Evolutionary conservation across 2,797 vertebrate species (phyloP), one percentile per base, ranked within the genome.

Genomic region (Fringilla coelebs): DNA sequence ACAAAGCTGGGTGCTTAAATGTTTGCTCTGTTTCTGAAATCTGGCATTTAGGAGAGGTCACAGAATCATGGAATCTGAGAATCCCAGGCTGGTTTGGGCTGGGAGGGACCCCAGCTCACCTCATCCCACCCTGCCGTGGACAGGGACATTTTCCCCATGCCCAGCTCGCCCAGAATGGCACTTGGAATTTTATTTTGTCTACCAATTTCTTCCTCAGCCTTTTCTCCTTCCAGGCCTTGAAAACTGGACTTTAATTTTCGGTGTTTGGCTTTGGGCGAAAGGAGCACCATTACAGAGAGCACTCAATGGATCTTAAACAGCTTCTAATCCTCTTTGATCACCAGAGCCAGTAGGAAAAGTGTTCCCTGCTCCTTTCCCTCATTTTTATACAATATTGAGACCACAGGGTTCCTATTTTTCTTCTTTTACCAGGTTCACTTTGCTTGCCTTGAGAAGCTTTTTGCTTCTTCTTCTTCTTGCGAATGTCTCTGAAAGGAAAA

Each of bases 1-100:
- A 34, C n/a, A 25, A 28, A 68, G 57, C 55, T 41, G 75, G 55
- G 48, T 22, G 7, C 26, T 9, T 11, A 31, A 45, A 28, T 61
- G 7, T 40, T 31, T 24, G 65, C 3, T 52, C 26, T 63, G 0
- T 13, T 70, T 32, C 62, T 62, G 40, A 70, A 82, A 76, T 6
- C 7, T 0, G 1, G 9, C 19, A 1, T 65, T 55, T 55, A 11
- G 43, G 40, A 51, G 43, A 49, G 57, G 17, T 31, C 28, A 12
- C 0, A 15, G 36, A 32, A 12, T 15, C 1, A 0, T 19, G 58
- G 45, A n/a, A 19, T 65, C 40, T 13, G 22, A 21, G 72, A 22
- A 20, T 13, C 3, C 52, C 21, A 4, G 51, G 40, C 31, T 46
- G 58, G 15, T 16, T 65, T 32, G 72, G 21, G 15, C 17, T 24